These are phyloP conservation scores for Sylvietta virens DNA, from an alignment of 2,113 vertebrate genomes.

Conservation along the genomic window DNA sequence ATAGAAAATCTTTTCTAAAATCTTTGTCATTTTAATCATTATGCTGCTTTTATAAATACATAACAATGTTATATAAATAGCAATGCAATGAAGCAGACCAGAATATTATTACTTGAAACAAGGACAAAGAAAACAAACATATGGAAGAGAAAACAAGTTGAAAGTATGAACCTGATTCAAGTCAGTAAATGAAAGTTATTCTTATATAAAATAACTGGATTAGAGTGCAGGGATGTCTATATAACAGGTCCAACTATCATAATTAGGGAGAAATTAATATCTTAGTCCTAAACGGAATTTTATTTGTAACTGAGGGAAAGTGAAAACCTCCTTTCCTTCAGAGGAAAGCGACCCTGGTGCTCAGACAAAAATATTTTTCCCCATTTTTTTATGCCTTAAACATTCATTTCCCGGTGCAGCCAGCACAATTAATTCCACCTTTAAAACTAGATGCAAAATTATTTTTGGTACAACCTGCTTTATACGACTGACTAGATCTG, in stretches of 20 bases:
- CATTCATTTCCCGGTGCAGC: not conserved
- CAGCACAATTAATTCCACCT: not conserved
- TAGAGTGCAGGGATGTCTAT: rapidly evolving
- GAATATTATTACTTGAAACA: not conserved
- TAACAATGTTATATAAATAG: no score
- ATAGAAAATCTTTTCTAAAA: not conserved
- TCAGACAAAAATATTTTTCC: not conserved
- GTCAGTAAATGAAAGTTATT: not conserved
- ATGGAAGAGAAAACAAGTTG: not conserved
- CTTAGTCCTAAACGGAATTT: not conserved
- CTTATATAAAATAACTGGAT: not conserved
- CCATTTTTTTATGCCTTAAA: not conserved
- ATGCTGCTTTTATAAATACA: not conserved
- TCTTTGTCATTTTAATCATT: not conserved
- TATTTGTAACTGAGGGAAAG: not conserved
- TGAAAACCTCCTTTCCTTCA: rapidly evolving
- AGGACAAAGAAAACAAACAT: not conserved
- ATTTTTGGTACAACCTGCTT: not conserved
- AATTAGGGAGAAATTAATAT: not conserved
- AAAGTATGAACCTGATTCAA: not conserved
- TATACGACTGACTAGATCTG: not conserved
- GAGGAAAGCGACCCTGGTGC: not conserved
- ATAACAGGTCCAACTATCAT: not conserved
- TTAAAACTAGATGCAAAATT: not conserved
- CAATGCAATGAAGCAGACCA: not conserved